Base-by-base conservation (phyloP, 2,797 vertebrate genomes). In the Eremophila alpestris region DNA sequence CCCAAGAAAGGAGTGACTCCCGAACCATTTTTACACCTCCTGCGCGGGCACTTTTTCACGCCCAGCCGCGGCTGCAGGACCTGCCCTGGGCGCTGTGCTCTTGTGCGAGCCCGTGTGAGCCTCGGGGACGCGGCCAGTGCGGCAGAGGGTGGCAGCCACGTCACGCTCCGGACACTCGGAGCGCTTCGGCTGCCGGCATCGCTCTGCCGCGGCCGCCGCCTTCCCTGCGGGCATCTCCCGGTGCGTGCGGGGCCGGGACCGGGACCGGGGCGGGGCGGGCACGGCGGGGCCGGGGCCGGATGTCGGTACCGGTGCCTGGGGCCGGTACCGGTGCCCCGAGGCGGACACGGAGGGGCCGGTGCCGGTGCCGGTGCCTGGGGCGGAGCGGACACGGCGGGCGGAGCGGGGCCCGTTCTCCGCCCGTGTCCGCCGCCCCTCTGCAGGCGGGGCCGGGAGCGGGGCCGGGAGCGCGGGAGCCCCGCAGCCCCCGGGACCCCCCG, bases 51-150 rank as follows among this genome's bases (percentile, higher is more conserved):
- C 30, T 24, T 65, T 65, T 38, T 5, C 3, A 3, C 16, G 0
- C 17, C 0, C 6, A 2, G 7, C 0, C 0, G 24, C 0, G 41
- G 6, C 1, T 11, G 29, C 18, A 9, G 36, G 38, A 38, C 11
- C 30, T 43, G 13, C 27, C 23, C n/a, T 3, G 2, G 34, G 17
- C 1, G 45, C 2, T 0, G 58, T 0, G 84, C 36, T 5, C 2
- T 18, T 4, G 59, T 11, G 32, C 40, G 67, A 55, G 38, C 36
- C 67, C 22, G 38, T 4, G 68, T 6, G 69, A 5, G 76, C 29
- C 52, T 5, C 24, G 1, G 64, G 30, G 55, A 6, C 16, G 55
- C 24, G 16, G 56, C 9, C 56, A 40, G 80, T 38, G 60, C 14
- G 2, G 40, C 21, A 18, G 36, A 12, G 5, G 12, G 40, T 3